phyloP scores from a whole-genome alignment of 2,888 invertebrate species.

The Eupithecia inturbata region DNA sequence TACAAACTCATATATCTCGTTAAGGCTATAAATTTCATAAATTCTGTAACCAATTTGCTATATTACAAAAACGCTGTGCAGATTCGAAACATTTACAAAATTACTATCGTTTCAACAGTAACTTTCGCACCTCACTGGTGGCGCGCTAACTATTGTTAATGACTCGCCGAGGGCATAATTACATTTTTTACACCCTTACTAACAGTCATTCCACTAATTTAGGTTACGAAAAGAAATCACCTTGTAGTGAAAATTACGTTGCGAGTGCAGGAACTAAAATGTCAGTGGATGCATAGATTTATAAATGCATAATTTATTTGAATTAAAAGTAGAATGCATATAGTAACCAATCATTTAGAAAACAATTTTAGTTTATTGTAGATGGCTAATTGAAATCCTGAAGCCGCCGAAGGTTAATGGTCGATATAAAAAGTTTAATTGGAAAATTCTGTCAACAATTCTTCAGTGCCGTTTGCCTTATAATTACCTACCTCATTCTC shows the following conservation, averaged over 20 bases:
- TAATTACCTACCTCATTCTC: background rate
- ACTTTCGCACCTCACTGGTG: constrained; percentile 49
- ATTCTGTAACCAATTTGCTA: background rate
- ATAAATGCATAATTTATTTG: background rate
- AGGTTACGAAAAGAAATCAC: constrained; percentile 59
- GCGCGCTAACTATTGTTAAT: constrained; percentile 77
- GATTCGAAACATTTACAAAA: constrained; percentile 44
- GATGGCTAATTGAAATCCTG: background rate
- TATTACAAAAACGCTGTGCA: constrained; percentile 1
- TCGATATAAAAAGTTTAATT: background rate
- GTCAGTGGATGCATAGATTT: background rate
- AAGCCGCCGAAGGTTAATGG: background rate
- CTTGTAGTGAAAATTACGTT: constrained; percentile 43
- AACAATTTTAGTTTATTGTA: background rate
- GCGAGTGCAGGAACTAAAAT: constrained; percentile 17
- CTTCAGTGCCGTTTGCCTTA: background rate
- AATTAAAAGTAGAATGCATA: background rate
- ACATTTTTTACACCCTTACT: constrained; percentile 73
- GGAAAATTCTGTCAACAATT: background rate
- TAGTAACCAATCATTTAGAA: background rate
- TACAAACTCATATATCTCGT: background rate
- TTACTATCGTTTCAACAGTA: constrained; percentile 50
- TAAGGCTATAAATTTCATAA: background rate
- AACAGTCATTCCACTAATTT: constrained; percentile 78
- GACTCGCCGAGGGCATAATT: constrained; percentile 79